Base-by-base conservation (phyloP, 2,888 invertebrate species). In the Aplocera efformata region DNA sequence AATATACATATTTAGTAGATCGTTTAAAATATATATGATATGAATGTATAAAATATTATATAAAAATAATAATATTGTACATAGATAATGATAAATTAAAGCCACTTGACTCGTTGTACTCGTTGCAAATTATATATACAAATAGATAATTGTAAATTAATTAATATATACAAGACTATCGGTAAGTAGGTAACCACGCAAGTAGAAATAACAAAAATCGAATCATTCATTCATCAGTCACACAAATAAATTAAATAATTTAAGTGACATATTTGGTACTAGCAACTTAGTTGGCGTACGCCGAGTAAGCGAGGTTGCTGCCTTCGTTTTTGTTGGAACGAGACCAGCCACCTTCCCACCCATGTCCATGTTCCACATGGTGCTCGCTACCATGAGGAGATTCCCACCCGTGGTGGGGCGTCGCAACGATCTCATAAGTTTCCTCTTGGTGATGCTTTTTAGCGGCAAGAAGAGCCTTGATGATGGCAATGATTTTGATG, bases 331-430 rank as follows among this genome's bases (percentile, higher is more conserved):
- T 31, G n/a, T 22, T 73, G 1, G 84, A 78, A 1, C 86, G 63
- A 4, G 84, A 79, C 86, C 86, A 86, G 10, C 85, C 86, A 6
- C 75, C 67, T 36, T 84, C 83, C 79, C 80, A 84, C 0, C 60
- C 72, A 10, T 66, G 72, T 17, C 66, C 70, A 13, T 77, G 78
- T n/a, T 78, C 78, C 2, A 68, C 71, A 37, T 70, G 74, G 6
- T 71, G 66, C 2, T 78, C 70, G 0, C 48, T 66, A 32, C 69
- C 31, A 32, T 41, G 45, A 6, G 45, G 74, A 4, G 71, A 58
- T 0, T 70, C 72, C 72, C 72, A 70, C 0, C 64, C 63, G 34
- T 72, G 53, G 28, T 72, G 53, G 28, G 67, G n/a, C n/a, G n/a
- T 67, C 53, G 50, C 52, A 23, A 48, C 52, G 8, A 55, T 42